phyloP scores from a whole-genome alignment of 2,888 invertebrate genomes.

The Cheiracanthium punctorium region DNA sequence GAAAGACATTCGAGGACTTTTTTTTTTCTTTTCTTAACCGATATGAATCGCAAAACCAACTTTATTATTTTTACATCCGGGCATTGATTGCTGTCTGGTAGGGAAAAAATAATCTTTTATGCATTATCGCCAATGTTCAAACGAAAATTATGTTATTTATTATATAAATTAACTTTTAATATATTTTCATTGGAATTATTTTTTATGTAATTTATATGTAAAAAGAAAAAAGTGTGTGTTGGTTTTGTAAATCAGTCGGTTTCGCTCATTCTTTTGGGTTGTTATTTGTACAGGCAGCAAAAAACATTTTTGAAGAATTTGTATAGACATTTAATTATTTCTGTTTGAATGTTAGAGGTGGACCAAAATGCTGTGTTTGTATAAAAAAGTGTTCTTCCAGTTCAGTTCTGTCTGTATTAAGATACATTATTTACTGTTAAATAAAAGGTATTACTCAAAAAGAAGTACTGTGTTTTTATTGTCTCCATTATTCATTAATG shows the following conservation, averaged over 20 bases:
- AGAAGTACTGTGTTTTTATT: no score
- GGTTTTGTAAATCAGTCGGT: not conserved
- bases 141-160: no score
- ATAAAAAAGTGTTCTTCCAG: conserved; percentile 53
- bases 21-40: not conserved
- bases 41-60: not conserved
- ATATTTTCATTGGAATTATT: not conserved
- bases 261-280: conserved; percentile 37
- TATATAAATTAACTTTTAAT: not conserved
- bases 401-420: conserved; percentile 47
- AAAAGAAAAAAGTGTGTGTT: not conserved
- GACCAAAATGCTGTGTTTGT: conserved; percentile 51
- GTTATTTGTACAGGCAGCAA: conserved; percentile 52
- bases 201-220: not conserved
- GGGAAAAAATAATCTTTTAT: no score
- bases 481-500: no score
- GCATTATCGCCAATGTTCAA: no score
- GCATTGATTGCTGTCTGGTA: no score
- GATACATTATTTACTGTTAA: conserved; percentile 66
- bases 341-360: not conserved
- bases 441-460: conserved; percentile 58
- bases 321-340: conserved; percentile 21
- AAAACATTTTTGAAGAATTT: not conserved
- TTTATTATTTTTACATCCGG: not conserved
- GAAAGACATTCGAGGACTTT: not conserved